These are phyloP conservation scores for Podilymbus podiceps DNA, from an alignment of 2,113 vertebrate genomes.

Conservation along the genomic window DNA sequence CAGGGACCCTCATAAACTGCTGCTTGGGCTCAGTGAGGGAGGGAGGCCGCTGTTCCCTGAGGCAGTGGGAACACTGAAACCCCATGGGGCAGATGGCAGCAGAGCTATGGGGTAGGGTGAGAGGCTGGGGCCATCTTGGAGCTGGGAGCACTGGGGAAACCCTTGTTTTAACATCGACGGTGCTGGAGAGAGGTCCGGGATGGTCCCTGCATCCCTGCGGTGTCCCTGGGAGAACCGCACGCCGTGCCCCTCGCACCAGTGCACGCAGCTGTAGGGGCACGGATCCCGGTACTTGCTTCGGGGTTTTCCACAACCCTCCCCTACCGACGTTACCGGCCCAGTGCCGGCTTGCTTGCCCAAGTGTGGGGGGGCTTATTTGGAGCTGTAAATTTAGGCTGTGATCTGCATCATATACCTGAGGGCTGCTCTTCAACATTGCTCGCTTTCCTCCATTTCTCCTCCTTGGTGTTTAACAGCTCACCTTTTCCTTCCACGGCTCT, in stretches of 20 bases:
- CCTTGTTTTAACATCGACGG: background rate
- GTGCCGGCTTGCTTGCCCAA: background rate
- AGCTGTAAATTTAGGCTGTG: background rate
- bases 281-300: background rate
- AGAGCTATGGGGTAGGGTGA: background rate
- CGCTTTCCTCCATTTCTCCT: background rate
- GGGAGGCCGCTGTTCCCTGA: background rate
- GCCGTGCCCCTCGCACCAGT: background rate
- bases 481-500: background rate
- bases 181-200: background rate
- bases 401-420: background rate
- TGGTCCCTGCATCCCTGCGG: background rate
- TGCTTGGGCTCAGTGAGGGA: fast-evolving
- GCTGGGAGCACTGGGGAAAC: background rate
- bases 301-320: background rate
- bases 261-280: background rate
- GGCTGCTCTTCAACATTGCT: background rate
- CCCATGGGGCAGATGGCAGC: background rate
- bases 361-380: fast-evolving
- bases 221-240: background rate
- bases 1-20: background rate
- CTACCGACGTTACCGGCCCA: background rate
- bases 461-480: background rate
- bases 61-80: background rate
- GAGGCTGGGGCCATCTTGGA: background rate